Conservation (phyloP, 1,140 invertebrate genomes). For the Zaprionus capensis region DNA sequence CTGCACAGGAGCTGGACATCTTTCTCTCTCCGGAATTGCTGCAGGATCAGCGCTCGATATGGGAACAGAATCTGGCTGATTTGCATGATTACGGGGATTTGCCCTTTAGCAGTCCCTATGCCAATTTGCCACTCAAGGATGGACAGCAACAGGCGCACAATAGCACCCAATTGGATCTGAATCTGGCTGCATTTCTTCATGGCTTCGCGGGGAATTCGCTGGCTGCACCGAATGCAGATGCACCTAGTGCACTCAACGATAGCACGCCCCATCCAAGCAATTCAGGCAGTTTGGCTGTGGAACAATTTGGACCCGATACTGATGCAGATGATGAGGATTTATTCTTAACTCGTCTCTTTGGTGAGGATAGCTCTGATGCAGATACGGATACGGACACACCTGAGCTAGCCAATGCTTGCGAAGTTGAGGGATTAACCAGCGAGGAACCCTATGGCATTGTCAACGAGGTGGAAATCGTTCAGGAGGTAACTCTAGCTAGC, state of each 20-base stretch:
- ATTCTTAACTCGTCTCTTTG: slow-evolving; percentile 40
- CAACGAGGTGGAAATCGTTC: slow-evolving; percentile 67
- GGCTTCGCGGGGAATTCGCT: slow-evolving; percentile 53
- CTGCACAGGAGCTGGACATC: slow-evolving; percentile 62
- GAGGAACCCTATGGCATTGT: slow-evolving; percentile 56
- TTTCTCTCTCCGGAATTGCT: slow-evolving; percentile 72
- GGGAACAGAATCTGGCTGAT: slow-evolving; percentile 83
- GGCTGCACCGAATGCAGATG: not conserved
- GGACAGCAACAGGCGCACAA: slow-evolving; percentile 69
- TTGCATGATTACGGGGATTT: slow-evolving; percentile 78
- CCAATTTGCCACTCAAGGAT: slow-evolving; percentile 78
- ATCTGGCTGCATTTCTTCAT: slow-evolving; percentile 62
- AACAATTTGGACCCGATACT: slow-evolving; percentile 49
- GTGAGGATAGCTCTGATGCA: slow-evolving; percentile 45
- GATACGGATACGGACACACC: slow-evolving; percentile 39
- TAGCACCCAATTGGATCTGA: slow-evolving; percentile 65
- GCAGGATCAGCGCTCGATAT: slow-evolving; percentile 75
- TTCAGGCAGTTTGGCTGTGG: slow-evolving; percentile 50
- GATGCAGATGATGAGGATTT: slow-evolving; percentile 40
- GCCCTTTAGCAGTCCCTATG: slow-evolving; percentile 67
- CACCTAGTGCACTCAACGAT: slow-evolving; percentile 66
- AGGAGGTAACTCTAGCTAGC: slow-evolving; percentile 62
- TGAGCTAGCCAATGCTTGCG: slow-evolving; percentile 60
- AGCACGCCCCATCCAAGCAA: slow-evolving; percentile 74
- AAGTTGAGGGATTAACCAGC: slow-evolving; percentile 64